Conservation (phyloP, 2,113 vertebrate species). For the Oreochromis niloticus region DNA sequence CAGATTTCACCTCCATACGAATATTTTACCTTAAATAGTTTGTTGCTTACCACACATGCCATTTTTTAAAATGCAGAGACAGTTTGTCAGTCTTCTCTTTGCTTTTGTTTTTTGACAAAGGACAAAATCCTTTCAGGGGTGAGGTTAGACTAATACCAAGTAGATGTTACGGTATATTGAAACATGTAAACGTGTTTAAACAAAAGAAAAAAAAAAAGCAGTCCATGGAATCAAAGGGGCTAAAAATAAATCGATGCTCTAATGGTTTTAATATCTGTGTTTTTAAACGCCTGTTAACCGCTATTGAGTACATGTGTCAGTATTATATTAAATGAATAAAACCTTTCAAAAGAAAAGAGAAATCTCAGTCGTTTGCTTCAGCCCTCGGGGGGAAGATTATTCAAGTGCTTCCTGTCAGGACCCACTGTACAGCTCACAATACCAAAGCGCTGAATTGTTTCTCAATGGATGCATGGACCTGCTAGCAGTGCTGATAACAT, state of each 20-base stretch:
- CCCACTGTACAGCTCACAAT: not conserved
- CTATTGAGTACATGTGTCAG: slow-evolving; percentile 80
- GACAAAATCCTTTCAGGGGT: slow-evolving; percentile 53
- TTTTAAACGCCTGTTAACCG: slow-evolving; percentile 80
- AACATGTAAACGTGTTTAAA: slow-evolving; percentile 69
- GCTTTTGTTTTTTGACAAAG: slow-evolving; percentile 36
- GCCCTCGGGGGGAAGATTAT: not conserved
- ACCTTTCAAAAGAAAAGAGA: slow-evolving; percentile 64
- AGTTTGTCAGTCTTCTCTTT: slow-evolving; percentile 45
- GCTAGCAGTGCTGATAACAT: not conserved
- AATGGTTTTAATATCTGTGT: slow-evolving; percentile 79
- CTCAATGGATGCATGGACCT: not conserved
- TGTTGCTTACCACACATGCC: slow-evolving; percentile 58
- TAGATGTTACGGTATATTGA: slow-evolving; percentile 75
- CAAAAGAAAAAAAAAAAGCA: slow-evolving; percentile 36
- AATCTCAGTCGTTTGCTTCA: not conserved
- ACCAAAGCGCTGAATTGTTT: not conserved
- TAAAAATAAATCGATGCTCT: slow-evolving; percentile 63
- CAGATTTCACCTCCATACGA: slow-evolving; percentile 25
- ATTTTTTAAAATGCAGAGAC: slow-evolving; percentile 51
- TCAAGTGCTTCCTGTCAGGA: not conserved
- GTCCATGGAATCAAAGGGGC: slow-evolving; percentile 63
- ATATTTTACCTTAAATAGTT: slow-evolving; percentile 49
- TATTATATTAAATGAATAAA: slow-evolving; percentile 81
- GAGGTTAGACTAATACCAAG: slow-evolving; percentile 66